phyloP scores from a whole-genome alignment of 1,140 invertebrate genomes.

The Drosophila ogumai region DNA sequence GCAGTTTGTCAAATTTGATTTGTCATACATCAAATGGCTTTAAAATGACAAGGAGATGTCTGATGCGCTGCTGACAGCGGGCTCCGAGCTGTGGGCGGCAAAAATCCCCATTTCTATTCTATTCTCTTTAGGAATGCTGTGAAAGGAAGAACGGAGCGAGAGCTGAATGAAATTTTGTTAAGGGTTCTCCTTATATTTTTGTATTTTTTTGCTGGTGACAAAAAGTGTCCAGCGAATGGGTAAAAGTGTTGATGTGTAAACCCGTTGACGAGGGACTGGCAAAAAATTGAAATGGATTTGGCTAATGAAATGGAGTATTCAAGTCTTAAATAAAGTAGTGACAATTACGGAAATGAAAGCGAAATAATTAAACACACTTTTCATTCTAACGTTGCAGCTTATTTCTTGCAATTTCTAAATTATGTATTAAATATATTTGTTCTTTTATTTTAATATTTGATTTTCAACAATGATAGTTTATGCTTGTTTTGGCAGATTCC shows the following conservation, averaged over 20 bases:
- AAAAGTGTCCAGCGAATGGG: slow-evolving; percentile 29
- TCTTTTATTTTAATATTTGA: too few relatives aligned
- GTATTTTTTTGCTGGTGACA: background rate
- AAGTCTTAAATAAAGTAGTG: background rate
- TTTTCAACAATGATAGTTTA: too few relatives aligned
- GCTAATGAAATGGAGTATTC: slow-evolving; percentile 14
- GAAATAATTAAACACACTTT: too few relatives aligned
- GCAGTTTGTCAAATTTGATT: slow-evolving; percentile 83
- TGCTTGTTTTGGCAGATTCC: too few relatives aligned
- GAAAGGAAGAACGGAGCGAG: slow-evolving; percentile 8
- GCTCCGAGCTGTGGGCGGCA: slow-evolving; percentile 12
- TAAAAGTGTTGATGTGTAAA: slow-evolving; percentile 47
- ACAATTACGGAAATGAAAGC: background rate
- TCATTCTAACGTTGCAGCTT: too few relatives aligned
- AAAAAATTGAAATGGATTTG: slow-evolving; percentile 5
- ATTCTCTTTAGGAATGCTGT: slow-evolving; percentile 14
- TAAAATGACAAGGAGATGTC: slow-evolving; percentile 71
- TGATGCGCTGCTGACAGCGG: slow-evolving; percentile 41
- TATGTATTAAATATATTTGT: too few relatives aligned
- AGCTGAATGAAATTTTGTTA: slow-evolving; percentile 11
- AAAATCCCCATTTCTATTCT: slow-evolving; percentile 5
- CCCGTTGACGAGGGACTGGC: slow-evolving; percentile 4
- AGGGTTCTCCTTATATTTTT: background rate
- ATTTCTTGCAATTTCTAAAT: background rate
- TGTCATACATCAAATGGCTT: slow-evolving; percentile 82